Base-by-base conservation (phyloP, 2,888 invertebrate genomes). In the Pogonocherus hispidulus region DNA sequence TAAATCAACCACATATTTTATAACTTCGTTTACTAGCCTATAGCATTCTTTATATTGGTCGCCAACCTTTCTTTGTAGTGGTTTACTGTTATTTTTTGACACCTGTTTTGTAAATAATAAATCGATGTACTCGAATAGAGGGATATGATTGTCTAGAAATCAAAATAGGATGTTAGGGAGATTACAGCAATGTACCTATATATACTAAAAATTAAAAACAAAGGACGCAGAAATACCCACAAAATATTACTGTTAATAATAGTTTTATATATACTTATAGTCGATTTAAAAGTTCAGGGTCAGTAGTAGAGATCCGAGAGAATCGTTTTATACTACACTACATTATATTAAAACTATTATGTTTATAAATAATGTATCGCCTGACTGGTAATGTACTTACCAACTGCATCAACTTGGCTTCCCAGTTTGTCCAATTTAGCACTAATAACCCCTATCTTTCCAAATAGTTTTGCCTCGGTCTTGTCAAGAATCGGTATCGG, bases 401-500 rank as follows among this genome's bases (percentile, higher is more conserved):
- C 81, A 35, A 77, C 75, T 20, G 70, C 71, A 41, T 81, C 81
- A 1, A 81, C 72, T 65, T 83, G 81, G 23, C 80, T 80, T 69
- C 86, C 84, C 14, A 86, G 79, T 49, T 81, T 73, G 54, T 86
- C 86, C 73, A 88, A 82, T 79, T 85, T 72, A 75, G 77, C 65
- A 80, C 84, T 74, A 83, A 84, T 78, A 80, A 85, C 70, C 79
- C 85, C 70, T 51, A 88, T 84, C 3, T 88, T 87, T 60, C 87
- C 84, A 77, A 92, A 83, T n/a, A 91, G 87, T 80, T 89, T 87
- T 66, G 87, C 86, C 77, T 93, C 92, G 75, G 89, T 88, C 75
- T 88, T 87, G 57, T 89, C 87, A 60, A 91, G 83, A 56, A 92
- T 82, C 2, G 92, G 91, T 59, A 90, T 84, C 14, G 89, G 89